Evolutionary conservation across 2,888 invertebrate species (phyloP), one percentile per base, ranked within the genome.

Genomic region (Falcaria lacertinaria): DNA sequence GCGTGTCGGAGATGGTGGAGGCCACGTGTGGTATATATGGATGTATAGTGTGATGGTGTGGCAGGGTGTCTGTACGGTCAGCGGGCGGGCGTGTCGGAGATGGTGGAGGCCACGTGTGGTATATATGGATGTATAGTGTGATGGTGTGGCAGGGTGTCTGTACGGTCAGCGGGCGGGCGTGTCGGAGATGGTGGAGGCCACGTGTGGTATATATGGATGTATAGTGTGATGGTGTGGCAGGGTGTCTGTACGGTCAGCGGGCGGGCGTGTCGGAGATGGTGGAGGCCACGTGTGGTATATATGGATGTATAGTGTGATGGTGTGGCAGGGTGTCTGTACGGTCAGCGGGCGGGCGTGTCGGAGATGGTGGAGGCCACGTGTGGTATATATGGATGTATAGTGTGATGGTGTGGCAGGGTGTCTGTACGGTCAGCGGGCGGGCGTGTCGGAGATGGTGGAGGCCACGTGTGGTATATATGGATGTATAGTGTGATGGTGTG

Each of bases 91-190:
- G 96, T 98, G 39, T 92, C 95, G 32, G 98, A 98, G 70, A 73
- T 94, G 25, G 97, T 96, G 76, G 98, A 98, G 70, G 96, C 96
- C n/a, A n/a, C n/a, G n/a, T n/a, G n/a, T n/a, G n/a, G n/a, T n/a
- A n/a, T n/a, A n/a, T n/a, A n/a, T n/a, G n/a, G 5, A 19, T 19
- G 19, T 19, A 19, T 19, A 6, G 19, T 19, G 19, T 6, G n/a
- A n/a, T n/a, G n/a, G 19, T 19, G 19, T 19, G 19, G 19, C 19
- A 19, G 19, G 19, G 19, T 19, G 4, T 19, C 19, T n/a, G n/a
- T n/a, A n/a, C n/a, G n/a, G n/a, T n/a, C n/a, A n/a, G n/a, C n/a
- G n/a, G n/a, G 19, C 19, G 19, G 4, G 3, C 19, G 3, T 19
- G 19, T 19, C 19, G 19, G 4, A 6, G n/a, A n/a, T n/a, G n/a